Evolutionary conservation across 2,797 vertebrate species (phyloP).

Genomic region (Cyprinella venusta): DNA sequence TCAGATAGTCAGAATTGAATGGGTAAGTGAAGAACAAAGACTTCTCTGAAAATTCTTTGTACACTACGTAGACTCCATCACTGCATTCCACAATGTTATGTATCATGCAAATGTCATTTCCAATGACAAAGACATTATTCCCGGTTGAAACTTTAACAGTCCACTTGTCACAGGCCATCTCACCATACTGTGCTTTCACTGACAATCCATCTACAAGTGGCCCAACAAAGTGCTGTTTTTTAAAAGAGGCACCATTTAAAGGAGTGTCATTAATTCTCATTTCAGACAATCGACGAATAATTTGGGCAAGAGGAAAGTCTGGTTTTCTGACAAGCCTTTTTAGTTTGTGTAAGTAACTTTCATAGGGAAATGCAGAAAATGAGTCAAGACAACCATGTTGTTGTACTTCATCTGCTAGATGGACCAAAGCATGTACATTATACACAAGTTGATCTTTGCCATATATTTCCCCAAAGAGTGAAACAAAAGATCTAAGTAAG

Average conservation of each 20-base stretch:
- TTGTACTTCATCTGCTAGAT: constrained; percentile 23
- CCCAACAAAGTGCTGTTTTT: constrained; percentile 38
- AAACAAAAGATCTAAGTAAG: constrained; percentile 23
- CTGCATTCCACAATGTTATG: constrained; percentile 31
- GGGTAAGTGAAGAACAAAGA: constrained; percentile 31
- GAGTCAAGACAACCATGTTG: constrained; percentile 15
- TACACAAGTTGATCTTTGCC: constrained; percentile 26
- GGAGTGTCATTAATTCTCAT: constrained; percentile 10
- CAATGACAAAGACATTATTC: constrained; percentile 26
- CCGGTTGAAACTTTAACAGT: not conserved
- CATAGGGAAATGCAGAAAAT: constrained; percentile 39
- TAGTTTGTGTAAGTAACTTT: constrained; percentile 32
- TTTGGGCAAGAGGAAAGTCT: constrained; percentile 28
- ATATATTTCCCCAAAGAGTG: constrained; percentile 31
- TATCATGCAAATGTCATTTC: constrained; percentile 18
- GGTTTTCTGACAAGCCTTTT: constrained; percentile 40
- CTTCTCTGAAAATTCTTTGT: constrained; percentile 12
- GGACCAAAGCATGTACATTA: constrained; percentile 17
- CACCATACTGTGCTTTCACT: too few species aligned
- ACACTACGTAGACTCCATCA: not conserved
- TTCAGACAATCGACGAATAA: constrained; percentile 5
- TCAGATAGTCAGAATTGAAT: constrained; percentile 25
- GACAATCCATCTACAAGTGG: too few species aligned
- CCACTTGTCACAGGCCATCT: too few species aligned
- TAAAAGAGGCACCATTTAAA: constrained; percentile 26